phyloP scores from a whole-genome alignment of 2,888 invertebrate species.

The Epirrhoe tristata region DNA sequence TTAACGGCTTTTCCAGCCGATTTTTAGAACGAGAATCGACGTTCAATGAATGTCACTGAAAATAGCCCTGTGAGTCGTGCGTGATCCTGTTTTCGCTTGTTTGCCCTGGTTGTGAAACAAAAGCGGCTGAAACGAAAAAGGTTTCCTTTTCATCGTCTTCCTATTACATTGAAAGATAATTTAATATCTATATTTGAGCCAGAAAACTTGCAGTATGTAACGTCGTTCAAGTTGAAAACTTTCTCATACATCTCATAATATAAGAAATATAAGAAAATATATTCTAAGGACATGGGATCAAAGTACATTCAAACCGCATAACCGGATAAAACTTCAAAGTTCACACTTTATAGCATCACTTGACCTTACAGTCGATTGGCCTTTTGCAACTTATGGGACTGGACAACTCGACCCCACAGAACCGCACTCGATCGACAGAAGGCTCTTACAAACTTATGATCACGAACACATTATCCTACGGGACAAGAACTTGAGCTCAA shows the following conservation, averaged over 20 bases:
- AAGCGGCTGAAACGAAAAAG: too few relatives aligned
- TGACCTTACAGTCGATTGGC: constrained; percentile 32
- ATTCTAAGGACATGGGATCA: neutral
- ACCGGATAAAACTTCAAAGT: constrained; percentile 15
- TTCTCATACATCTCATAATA: too few relatives aligned
- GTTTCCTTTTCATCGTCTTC: too few relatives aligned
- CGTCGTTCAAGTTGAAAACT: too few relatives aligned
- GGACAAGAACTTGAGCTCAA: constrained; percentile 30
- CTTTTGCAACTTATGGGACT: constrained; percentile 29
- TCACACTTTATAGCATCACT: constrained; percentile 23
- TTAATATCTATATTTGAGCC: too few relatives aligned
- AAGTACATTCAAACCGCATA: constrained; percentile 2
- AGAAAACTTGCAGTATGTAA: too few relatives aligned
- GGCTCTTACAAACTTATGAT: constrained; percentile 43
- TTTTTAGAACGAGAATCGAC: neutral
- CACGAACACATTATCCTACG: constrained; percentile 44
- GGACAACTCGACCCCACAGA: constrained; percentile 26
- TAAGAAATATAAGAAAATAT: neutral
- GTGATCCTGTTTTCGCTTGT: too few relatives aligned
- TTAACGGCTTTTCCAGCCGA: neutral
- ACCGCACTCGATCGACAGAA: constrained; percentile 38
- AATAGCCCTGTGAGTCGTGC: neutral
- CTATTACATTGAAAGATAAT: too few relatives aligned
- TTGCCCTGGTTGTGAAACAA: too few relatives aligned
- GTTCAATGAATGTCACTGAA: neutral